Base-by-base conservation (phyloP, 2,888 invertebrate species). In the Amphipoea oculea region DNA sequence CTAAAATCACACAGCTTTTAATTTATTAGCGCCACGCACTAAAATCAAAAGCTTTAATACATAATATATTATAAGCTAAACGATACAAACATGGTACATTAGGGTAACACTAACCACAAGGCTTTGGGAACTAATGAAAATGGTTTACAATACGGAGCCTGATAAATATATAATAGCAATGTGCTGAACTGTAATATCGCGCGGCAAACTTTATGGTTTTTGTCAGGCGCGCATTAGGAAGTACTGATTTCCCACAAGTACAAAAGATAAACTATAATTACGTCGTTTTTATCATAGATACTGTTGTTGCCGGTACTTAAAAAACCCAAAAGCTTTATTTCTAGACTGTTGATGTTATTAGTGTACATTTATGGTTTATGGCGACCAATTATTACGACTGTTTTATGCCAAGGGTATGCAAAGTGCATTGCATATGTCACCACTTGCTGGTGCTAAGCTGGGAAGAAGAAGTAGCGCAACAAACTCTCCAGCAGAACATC, bases 151-250 rank as follows among this genome's bases (percentile, higher is more conserved):
- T 73, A 73, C 12, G 66, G 65, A 36, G 54, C 60, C 48, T 79
- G 78, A 79, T 85, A 81, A 83, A 88, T 88, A 85, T 78, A 86
- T 80, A 78, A 87, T 87, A 79, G 62, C 14, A 68, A 66, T 60
- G 36, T 63, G 62, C 42, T 70, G 60, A 74, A 68, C 71, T 72
- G 73, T 79, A 67, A 75, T 73, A 73, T 63, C 5, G 9, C 12
- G 29, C 4, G 54, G 63, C 9, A 9, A 60, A 77, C 40, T 79
- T 48, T 65, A 67, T 40, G 20, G 36, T 29, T 75, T 66, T 48
- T 6, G 12, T 4, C 86, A 83, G 85, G 76, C 48, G 23, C 66
- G 72, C 62, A 83, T 75, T 82, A 72, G 36, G 23, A n/a, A 23
- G 20, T 20, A 12, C 5, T 0, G 1, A 36, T 66, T 45, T 51